A percentile compares a stretch with the other conserved stretches of the same genome.
Evolutionary conservation across 2,888 invertebrate genomes (phyloP).

Genomic region (Rhogogaster chlorosoma): DNA sequence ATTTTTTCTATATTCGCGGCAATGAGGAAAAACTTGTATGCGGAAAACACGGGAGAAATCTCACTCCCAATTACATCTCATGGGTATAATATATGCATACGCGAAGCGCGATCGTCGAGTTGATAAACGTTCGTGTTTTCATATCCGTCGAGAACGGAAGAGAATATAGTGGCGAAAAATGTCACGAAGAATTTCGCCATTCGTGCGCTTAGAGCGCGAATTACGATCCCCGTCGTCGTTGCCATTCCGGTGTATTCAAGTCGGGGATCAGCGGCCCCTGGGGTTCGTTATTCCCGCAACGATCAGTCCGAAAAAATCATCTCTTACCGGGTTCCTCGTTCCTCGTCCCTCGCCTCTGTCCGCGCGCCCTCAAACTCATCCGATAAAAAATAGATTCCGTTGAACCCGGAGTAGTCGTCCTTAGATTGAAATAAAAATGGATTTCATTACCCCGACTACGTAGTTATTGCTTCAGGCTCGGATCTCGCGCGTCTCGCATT

Average conservation of each 20-base stretch:
- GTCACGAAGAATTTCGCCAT: neutral
- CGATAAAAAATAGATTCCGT: constrained; percentile 72
- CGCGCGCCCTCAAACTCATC: constrained; percentile 54
- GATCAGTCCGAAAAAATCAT: constrained; percentile 6
- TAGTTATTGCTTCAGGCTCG: constrained; percentile 61
- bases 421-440: constrained; percentile 80
- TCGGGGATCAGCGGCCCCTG: constrained; percentile 63
- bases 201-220: neutral
- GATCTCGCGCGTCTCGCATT: constrained; percentile 56
- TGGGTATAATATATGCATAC: no score
- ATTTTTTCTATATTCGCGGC: neutral
- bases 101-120: no score
- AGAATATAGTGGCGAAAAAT: neutral
- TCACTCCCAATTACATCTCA: no score
- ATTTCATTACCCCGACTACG: constrained; percentile 77
- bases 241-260: constrained; percentile 56
- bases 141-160: neutral
- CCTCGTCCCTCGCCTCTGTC: constrained; percentile 50
- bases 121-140: neutral
- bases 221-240: neutral
- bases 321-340: constrained; percentile 52
- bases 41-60: no score
- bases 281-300: constrained; percentile 69
- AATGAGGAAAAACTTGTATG: neutral
- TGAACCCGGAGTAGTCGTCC: constrained; percentile 79